Conservation (phyloP, 2,113 vertebrate genomes). For the Setophaga kirtlandii region DNA sequence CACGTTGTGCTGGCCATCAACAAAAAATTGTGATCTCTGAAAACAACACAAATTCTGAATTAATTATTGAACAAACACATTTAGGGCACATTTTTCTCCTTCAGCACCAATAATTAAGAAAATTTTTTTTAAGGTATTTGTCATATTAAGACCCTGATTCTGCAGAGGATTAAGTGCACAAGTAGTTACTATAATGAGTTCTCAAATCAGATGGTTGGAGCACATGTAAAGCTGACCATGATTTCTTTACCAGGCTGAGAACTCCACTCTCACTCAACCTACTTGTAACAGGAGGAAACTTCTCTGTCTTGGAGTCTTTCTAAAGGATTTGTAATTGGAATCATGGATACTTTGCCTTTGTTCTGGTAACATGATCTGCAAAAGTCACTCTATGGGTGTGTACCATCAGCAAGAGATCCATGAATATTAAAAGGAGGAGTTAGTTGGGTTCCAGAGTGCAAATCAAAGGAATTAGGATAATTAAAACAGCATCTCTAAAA, state of each 20-base stretch:
- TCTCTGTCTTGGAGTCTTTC: neutral
- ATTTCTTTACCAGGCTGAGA: neutral
- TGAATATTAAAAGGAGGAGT: too few species aligned
- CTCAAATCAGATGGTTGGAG: neutral
- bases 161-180: neutral
- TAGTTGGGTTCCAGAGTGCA: neutral
- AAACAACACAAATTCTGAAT: neutral
- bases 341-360: neutral
- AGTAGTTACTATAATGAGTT: neutral
- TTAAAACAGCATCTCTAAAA: neutral
- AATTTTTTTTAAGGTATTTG: neutral
- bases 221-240: neutral
- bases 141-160: neutral
- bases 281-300: neutral
- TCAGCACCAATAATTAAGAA: neutral
- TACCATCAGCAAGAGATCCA: neutral
- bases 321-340: neutral
- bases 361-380: neutral
- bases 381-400: neutral
- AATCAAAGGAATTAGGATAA: neutral
- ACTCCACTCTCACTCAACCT: neutral
- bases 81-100: neutral
- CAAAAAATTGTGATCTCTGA: neutral
- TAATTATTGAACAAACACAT: neutral
- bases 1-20: neutral